Base-by-base conservation (phyloP, 2,888 invertebrate species). In the Ormyrus labotus region DNA sequence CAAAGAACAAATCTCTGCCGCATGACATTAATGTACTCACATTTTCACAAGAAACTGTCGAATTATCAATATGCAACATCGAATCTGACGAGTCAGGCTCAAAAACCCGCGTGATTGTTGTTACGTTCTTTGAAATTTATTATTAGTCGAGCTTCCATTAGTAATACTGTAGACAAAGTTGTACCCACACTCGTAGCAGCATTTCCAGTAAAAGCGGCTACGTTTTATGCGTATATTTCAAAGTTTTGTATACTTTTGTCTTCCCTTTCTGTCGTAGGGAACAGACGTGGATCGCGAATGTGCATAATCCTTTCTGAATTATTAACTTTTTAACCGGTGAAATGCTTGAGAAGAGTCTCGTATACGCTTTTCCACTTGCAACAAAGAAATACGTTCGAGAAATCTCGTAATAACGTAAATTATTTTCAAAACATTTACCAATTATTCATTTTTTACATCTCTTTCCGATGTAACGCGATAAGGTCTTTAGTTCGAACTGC, bases 101-200 rank as follows among this genome's bases (percentile, higher is more conserved):
- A 57, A 80, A 76, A 57, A 34, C 4, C 34, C 50, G 61, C 60
- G 76, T 68, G 71, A 72, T 80, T 80, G 71, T 71, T 80, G 68
- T 70, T 71, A 67, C 68, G 63, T 64, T 65, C 58, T 63, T 67
- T 68, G 9, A 71, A 60, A 71, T 75, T 79, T 64, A 80, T 74
- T 68, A 67, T 80, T 80, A 76, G 61, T 9, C 19, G 63, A 67
- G 71, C 80, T 80, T 80, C 13, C 73, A 51, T 78, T 80, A 75
- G 70, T 51, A 11, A 75, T 68, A 72, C 10, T 63, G 34, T 74
- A 79, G 74, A 64, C 48, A 78, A 61, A 71, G 60, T 67, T 80
- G 71, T 80, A 76, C 6, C 63, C 58, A 70, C 57, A 68, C 8
- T 80, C 63, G 55, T 58, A 71, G 72, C 71, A 80, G 72, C 68